phyloP scores from a whole-genome alignment of 2,888 invertebrate species.

The Callosobruchus maculatus region DNA sequence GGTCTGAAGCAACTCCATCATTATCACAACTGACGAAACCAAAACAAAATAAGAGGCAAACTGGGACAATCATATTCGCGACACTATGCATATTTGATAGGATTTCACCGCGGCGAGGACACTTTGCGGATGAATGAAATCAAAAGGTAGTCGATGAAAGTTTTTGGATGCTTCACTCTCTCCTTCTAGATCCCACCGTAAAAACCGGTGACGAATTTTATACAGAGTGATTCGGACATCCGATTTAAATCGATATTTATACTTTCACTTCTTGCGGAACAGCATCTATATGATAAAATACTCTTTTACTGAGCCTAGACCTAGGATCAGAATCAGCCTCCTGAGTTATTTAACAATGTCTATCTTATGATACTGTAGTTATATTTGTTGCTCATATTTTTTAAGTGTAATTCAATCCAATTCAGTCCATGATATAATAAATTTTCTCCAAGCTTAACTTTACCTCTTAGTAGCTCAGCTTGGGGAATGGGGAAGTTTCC shows the following conservation, averaged over 20 bases:
- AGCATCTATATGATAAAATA: not conserved
- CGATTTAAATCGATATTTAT: not conserved
- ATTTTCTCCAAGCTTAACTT: too few species aligned
- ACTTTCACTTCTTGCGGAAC: not conserved
- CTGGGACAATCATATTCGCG: not conserved
- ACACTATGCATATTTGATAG: not conserved
- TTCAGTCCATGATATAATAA: too few species aligned
- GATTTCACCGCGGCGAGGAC: not conserved
- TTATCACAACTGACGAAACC: slow-evolving; percentile 18
- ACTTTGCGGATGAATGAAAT: not conserved
- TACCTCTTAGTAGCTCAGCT: too few species aligned
- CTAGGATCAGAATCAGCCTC: too few species aligned
- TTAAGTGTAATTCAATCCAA: too few species aligned
- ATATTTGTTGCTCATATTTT: too few species aligned
- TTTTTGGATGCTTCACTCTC: not conserved
- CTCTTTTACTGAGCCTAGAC: too few species aligned
- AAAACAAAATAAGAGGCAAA: slow-evolving; percentile 9
- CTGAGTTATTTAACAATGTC: too few species aligned
- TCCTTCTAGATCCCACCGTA: not conserved
- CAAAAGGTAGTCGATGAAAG: not conserved
- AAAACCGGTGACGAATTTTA: not conserved
- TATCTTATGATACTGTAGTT: too few species aligned
- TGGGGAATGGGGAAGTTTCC: too few species aligned
- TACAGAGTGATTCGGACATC: not conserved
- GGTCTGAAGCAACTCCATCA: slow-evolving; percentile 6